Conservation (phyloP, 2,888 invertebrate genomes). For the Nasonovia ribisnigri region DNA sequence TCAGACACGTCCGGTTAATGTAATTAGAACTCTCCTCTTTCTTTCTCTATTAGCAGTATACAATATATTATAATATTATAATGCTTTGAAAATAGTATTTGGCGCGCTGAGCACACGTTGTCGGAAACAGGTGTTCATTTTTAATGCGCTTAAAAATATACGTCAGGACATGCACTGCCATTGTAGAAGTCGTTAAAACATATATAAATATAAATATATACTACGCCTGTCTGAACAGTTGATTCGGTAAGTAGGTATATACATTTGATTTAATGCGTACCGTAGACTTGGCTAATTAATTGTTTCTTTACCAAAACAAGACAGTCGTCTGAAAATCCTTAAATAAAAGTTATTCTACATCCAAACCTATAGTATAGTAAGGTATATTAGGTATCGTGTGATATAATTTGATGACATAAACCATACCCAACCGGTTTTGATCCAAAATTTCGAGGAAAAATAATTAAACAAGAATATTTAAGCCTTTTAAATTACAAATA, state of each 20-base stretch:
- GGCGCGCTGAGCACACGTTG: slow-evolving; percentile 4
- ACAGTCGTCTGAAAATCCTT: background rate
- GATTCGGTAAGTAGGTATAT: background rate
- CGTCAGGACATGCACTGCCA: background rate
- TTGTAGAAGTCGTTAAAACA: slow-evolving; percentile 5
- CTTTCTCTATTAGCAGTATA: slow-evolving; percentile 25
- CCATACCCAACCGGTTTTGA: background rate
- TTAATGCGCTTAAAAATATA: slow-evolving; percentile 13
- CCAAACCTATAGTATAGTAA: background rate
- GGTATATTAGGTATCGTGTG: background rate
- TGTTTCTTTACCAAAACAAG: background rate
- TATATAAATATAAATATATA: slow-evolving; percentile 1
- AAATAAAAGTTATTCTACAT: background rate
- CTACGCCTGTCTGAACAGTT: background rate
- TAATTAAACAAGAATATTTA: background rate
- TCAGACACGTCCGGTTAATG: slow-evolving; percentile 42
- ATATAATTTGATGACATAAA: background rate
- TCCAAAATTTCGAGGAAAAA: background rate
- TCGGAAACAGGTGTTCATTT: slow-evolving; percentile 49
- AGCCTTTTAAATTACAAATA: background rate
- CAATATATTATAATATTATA: background rate
- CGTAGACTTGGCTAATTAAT: background rate
- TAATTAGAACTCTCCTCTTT: slow-evolving; percentile 45
- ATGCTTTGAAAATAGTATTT: slow-evolving; percentile 14
- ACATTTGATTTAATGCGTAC: background rate